phyloP scores from a whole-genome alignment of 2,797 vertebrate species.

The Lagorchestes hirsutus region DNA sequence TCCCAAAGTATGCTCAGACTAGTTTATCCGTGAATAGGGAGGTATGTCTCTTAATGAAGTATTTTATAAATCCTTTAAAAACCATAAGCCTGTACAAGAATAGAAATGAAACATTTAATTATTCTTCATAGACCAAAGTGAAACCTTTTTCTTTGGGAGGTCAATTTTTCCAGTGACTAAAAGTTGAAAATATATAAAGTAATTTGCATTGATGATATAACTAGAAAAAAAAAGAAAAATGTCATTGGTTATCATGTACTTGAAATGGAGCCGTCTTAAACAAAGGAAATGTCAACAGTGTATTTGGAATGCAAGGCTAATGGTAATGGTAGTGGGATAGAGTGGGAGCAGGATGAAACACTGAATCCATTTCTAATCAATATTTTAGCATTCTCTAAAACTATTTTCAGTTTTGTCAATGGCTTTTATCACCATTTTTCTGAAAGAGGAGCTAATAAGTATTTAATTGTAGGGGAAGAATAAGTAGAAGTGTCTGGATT shows the following conservation, averaged over 20 bases:
- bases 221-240: constrained; percentile 56
- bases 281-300: constrained; percentile 50
- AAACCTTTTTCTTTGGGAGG: constrained; percentile 59
- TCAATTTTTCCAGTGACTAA: constrained; percentile 38
- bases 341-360: constrained; percentile 64
- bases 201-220: constrained; percentile 51
- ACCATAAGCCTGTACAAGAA: constrained; percentile 41
- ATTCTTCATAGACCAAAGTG: constrained; percentile 51
- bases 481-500: neutral
- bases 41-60: constrained; percentile 38
- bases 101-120: constrained; percentile 45
- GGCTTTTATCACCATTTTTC: constrained; percentile 17
- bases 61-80: constrained; percentile 57
- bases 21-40: constrained; percentile 64
- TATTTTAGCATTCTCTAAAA: constrained; percentile 49
- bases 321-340: constrained; percentile 11
- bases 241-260: constrained; percentile 8
- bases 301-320: constrained; percentile 53
- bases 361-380: constrained; percentile 59
- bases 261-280: constrained; percentile 45
- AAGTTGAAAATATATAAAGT: constrained; percentile 58
- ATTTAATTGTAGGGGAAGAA: constrained; percentile 39
- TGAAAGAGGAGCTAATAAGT: neutral
- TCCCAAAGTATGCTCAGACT: constrained; percentile 33
- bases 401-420: constrained; percentile 34